Conservation (phyloP, 2,888 invertebrate genomes). For the Troides helena region DNA sequence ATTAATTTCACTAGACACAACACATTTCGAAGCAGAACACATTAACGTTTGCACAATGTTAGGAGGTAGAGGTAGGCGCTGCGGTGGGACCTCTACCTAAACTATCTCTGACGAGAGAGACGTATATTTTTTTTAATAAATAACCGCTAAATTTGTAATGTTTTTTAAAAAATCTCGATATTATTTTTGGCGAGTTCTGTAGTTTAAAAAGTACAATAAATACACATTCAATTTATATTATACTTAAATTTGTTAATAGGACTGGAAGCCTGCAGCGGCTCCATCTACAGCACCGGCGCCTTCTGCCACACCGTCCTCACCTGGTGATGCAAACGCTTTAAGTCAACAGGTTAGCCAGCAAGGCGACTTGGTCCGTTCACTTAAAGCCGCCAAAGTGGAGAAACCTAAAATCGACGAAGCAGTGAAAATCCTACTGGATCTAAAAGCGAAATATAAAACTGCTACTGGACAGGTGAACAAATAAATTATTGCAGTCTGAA, state of each 20-base stretch:
- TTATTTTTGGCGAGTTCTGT: no score
- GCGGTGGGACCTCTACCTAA: no score
- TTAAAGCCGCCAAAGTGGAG: slow-evolving; percentile 83
- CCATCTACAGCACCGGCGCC: slow-evolving; percentile 22
- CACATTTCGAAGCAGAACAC: no score
- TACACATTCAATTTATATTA: no score
- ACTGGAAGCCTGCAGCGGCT: slow-evolving; percentile 65
- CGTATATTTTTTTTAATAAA: no score
- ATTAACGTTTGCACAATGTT: no score
- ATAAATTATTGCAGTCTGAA: background rate
- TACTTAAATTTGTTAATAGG: slow-evolving; percentile 44
- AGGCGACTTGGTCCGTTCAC: slow-evolving; percentile 84
- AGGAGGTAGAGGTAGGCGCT: no score
- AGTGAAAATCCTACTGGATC: slow-evolving; percentile 80
- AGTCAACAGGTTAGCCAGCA: slow-evolving; percentile 74
- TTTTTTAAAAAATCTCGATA: no score
- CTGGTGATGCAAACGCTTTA: slow-evolving; percentile 35
- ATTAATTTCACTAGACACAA: no score
- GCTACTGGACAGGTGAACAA: slow-evolving; percentile 50
- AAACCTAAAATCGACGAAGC: slow-evolving; percentile 60
- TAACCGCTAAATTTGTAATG: no score
- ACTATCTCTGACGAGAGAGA: no score
- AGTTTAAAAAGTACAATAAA: no score
- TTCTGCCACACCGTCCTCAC: slow-evolving; percentile 20
- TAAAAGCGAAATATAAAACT: slow-evolving; percentile 88